Evolutionary conservation across 2,113 vertebrate genomes (phyloP), one percentile per base, ranked within the genome.

Genomic region (Corythornis cristatus): DNA sequence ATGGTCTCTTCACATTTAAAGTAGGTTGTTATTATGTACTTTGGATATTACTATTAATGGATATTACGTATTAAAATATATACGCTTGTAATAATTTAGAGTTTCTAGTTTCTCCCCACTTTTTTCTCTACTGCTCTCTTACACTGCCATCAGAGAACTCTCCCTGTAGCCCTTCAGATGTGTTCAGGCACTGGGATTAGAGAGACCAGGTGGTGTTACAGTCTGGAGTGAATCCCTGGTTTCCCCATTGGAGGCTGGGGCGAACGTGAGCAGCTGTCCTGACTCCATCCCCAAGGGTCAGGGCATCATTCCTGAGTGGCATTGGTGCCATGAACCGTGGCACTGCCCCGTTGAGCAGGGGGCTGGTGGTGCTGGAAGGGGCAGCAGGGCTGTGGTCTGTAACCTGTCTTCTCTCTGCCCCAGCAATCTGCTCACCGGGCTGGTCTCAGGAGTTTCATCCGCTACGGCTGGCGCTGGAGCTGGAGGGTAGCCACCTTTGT

Each of bases 401-500:
- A 40, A 42, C 56, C 18, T 12, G 46, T 89, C 58, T 80, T 20
- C 50, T 35, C 53, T 56, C 82, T 46, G 43, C 83, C 82, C 35
- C 11, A 99, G 99, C 98, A 99, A 82, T 98, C 98, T 0, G 98
- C 98, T 0, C 99, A 99, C 42, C 98, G 98, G 4, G 99, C 99
- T 31, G 99, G 98, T 1, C 97, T 98, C 66, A 96, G 99, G 5
- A 98, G 99, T 2, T 99, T 99, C 84, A 72, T 99, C 86, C 98
- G 98, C 15, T 99, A 99, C 1, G 99, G 99, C 66, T 99, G 98
- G 98, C 98, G 99, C 68, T 99, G 99, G 99, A 97, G 99, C 94
- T 99, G 99, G 99, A 98, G 99, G 80, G 97, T 99, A 3, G 68
- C 98, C 1, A 53, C 95, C 7, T 99, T 99, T 48, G 98, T 99